Percentiles rank a stretch among this genome's conserved stretches.
These are phyloP conservation scores for Anguilla obscura DNA, from an alignment of 2,797 vertebrate genomes.

Conservation along the genomic window DNA sequence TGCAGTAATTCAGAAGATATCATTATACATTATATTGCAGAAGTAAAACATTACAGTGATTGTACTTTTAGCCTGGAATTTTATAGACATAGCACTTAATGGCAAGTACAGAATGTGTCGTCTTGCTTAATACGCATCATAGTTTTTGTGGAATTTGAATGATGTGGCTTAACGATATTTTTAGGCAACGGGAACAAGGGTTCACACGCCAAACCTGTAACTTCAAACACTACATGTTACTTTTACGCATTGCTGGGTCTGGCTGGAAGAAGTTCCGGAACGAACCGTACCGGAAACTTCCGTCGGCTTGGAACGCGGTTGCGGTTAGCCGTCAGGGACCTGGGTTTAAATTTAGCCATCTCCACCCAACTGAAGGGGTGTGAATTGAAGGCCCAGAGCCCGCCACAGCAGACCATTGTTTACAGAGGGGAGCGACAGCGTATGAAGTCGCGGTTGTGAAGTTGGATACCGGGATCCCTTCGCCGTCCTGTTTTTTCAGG, in stretches of 20 bases:
- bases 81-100: too few relatives aligned
- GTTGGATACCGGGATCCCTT: conserved; percentile 63
- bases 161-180: background rate
- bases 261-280: background rate
- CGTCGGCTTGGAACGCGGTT: background rate
- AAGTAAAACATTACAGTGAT: background rate
- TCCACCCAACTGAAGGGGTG: background rate
- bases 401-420: background rate
- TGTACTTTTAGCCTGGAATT: background rate
- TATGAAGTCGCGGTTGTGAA: conserved; percentile 56
- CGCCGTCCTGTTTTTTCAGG: conserved; percentile 74
- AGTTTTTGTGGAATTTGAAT: background rate
- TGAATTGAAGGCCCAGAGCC: background rate
- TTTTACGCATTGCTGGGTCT: background rate
- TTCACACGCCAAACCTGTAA: background rate
- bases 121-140: background rate
- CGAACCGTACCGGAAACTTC: background rate
- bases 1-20: background rate
- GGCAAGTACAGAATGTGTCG: background rate
- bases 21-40: background rate
- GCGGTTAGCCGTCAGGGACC: background rate
- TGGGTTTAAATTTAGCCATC: background rate
- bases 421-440: conserved; percentile 27
- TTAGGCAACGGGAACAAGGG: background rate
- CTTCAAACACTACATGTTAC: background rate